These are phyloP conservation scores for Drosophila grimshawi DNA, from an alignment of 1,140 invertebrate genomes.

Conservation along the genomic window DNA sequence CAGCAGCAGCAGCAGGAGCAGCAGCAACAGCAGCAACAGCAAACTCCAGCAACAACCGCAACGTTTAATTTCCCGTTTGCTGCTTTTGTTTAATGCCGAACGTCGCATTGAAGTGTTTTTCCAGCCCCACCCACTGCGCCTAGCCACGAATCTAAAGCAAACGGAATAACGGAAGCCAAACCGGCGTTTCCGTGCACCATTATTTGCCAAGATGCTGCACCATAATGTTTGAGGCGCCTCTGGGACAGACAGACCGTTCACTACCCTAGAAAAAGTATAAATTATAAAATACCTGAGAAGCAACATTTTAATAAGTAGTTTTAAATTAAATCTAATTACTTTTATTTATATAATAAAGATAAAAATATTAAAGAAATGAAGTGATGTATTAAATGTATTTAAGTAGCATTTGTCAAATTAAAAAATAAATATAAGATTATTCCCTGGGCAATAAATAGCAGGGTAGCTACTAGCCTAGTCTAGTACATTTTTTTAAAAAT, in stretches of 20 bases:
- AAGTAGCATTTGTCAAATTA: too few species aligned
- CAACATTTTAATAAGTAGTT: too few species aligned
- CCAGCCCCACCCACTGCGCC: conserved; percentile 3
- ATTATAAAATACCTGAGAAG: too few species aligned
- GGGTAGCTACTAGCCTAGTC: too few species aligned
- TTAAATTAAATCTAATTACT: too few species aligned
- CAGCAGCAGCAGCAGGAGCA: conserved; percentile 26
- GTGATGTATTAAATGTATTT: too few species aligned
- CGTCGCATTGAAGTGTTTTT: conserved; percentile 44
- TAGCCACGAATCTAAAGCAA: conserved; percentile 22
- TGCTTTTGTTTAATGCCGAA: conserved; percentile 38
- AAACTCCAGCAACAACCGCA: conserved; percentile 24
- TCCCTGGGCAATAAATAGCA: too few species aligned
- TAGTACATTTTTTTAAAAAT: too few species aligned
- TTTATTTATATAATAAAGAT: too few species aligned
- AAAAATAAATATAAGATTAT: too few species aligned
- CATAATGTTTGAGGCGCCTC: not conserved
- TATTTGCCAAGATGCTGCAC: conserved; percentile 43
- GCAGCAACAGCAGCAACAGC: conserved; percentile 5
- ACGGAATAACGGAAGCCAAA: conserved; percentile 44
- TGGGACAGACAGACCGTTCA: not conserved
- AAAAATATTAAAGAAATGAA: too few species aligned
- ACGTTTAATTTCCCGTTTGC: conserved; percentile 53
- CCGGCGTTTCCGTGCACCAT: conserved; percentile 46
- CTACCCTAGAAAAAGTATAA: conserved; percentile 2